Conservation (phyloP, 2,797 vertebrate genomes). For the Malurus leucopterus region DNA sequence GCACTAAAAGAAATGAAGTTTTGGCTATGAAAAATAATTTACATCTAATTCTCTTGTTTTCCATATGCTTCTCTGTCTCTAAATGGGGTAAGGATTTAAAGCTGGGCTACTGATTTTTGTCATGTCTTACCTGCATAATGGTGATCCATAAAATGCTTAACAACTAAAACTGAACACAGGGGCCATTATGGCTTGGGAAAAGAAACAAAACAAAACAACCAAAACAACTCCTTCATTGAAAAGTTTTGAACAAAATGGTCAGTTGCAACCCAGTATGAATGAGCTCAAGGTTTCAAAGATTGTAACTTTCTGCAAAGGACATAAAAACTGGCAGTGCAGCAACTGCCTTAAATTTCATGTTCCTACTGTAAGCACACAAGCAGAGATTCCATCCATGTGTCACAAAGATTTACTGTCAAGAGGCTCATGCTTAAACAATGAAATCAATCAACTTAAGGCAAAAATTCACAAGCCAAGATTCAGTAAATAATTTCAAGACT, state of each 20-base stretch:
- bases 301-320: neutral
- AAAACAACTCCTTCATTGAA: neutral
- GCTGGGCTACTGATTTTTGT: neutral
- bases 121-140: too few relatives aligned
- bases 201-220: too few relatives aligned
- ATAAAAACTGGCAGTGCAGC: neutral
- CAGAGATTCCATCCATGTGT: neutral
- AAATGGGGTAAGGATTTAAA: neutral
- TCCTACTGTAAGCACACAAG: neutral
- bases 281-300: neutral
- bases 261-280: neutral
- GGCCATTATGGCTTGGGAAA: too few relatives aligned
- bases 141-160: too few relatives aligned
- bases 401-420: neutral
- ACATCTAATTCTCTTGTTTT: neutral
- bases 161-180: too few relatives aligned
- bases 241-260: neutral
- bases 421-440: accelerated
- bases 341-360: neutral
- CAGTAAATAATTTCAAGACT: neutral
- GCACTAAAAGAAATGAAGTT: neutral
- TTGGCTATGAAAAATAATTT: neutral
- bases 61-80: neutral
- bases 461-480: neutral
- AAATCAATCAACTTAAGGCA: neutral